Base-by-base conservation (phyloP, 2,113 vertebrate species). In the Eclectus roratus region DNA sequence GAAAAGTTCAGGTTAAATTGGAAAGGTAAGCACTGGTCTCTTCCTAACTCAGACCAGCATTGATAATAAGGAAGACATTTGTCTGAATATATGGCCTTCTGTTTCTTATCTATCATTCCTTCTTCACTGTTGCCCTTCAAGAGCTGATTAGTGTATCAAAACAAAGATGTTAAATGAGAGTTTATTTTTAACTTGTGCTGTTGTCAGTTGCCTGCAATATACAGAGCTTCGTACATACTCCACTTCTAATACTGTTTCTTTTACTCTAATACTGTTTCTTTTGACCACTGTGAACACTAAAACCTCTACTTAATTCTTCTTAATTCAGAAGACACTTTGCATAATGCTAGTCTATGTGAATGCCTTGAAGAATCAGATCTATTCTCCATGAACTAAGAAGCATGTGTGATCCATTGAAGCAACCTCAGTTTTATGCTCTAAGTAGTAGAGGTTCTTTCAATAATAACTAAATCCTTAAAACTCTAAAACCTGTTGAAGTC, bases 161-260 rank as follows among this genome's bases (percentile, higher is more conserved):
- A 86, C 37, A 84, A 86, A 58, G 37, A 89, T 53, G 35, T 53
- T 91, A 80, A 88, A 82, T 39, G 29, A 66, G 50, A 52, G 64
- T 61, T 90, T 93, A 53, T 91, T 88, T 94, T 91, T 94, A 91
- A 71, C 60, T 66, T 86, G 19, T 39, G 28, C 15, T 91, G 50
- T 84, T 96, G 91, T 20, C 35, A 55, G 6, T 84, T 94, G 49
- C 27, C 31, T 74, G 53, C 20, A 55, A 11, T 53, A 46, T 47
- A 21, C 19, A 80, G 37, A 44, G 33, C 43, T 94, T 73, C n/a
- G 23, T 70, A 25, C 1, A 1, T 60, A 46, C 20, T 84, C 17
- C 7, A 20, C 10, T 9, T 82, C 43, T 74, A 13, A 87, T 78
- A 27, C 8, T 80, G 87, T n/a, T n/a, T 56, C 20, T 56, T 56